Percentiles rank a stretch among this genome's conserved stretches.
These are phyloP conservation scores for Aptenodytes patagonicus DNA, from an alignment of 2,113 vertebrate species.

Conservation along the genomic window DNA sequence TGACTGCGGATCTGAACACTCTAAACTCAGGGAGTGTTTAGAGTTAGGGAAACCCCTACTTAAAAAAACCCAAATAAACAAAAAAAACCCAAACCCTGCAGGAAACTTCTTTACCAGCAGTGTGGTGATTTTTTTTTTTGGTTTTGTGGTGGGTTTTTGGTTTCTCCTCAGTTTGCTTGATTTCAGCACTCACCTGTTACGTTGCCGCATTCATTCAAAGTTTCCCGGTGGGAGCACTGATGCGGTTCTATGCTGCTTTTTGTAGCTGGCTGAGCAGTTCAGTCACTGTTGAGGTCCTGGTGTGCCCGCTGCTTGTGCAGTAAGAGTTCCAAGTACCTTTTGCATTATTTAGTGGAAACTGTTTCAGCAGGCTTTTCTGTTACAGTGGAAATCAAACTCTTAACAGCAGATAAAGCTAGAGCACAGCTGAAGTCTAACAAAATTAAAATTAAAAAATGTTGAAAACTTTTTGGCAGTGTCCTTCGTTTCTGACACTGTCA, in stretches of 20 bases:
- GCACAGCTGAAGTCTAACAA: background rate
- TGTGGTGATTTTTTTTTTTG: background rate
- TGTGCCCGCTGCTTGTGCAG: background rate
- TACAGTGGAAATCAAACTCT: background rate
- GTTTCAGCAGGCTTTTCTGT: background rate
- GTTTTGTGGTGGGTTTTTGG: background rate
- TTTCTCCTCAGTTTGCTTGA: background rate
- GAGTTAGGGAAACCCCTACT: background rate
- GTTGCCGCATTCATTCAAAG: background rate
- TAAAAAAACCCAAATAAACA: background rate
- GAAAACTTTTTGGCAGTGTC: background rate
- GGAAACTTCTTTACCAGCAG: background rate
- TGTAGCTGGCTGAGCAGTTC: background rate
- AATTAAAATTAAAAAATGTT: background rate
- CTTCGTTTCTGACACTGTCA: background rate
- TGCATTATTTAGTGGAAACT: background rate
- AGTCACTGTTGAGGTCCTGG: fast-evolving
- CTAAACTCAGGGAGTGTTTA: background rate
- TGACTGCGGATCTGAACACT: background rate
- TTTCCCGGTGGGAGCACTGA: fast-evolving
- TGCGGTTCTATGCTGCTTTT: background rate
- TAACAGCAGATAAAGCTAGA: background rate
- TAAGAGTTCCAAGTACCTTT: background rate
- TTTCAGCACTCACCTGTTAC: background rate
- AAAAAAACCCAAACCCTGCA: background rate